phyloP scores from a whole-genome alignment of 2,113 vertebrate genomes.

The Prolemur simus region DNA sequence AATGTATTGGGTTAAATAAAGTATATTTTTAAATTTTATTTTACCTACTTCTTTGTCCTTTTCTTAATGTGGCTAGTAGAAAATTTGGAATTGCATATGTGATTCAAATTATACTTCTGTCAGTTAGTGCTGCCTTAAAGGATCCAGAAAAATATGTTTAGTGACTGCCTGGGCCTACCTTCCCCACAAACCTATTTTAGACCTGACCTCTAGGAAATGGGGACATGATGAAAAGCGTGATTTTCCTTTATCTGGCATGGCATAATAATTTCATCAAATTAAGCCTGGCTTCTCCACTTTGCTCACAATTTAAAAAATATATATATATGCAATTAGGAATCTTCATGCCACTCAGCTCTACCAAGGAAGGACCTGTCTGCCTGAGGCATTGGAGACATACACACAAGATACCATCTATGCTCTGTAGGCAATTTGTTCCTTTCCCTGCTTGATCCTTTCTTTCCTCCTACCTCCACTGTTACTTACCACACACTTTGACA shows the following conservation, averaged over 20 bases:
- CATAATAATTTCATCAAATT: not conserved
- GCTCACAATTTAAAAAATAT: not conserved
- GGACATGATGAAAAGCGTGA: not conserved
- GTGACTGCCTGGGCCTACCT: not conserved
- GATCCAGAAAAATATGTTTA: not conserved
- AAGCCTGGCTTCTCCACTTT: not conserved
- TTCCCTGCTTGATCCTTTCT: not conserved
- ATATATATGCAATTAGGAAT: not conserved
- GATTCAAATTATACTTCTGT: not conserved
- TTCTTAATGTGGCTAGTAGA: not conserved
- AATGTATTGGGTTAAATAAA: constrained; percentile 2
- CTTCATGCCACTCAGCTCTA: not conserved
- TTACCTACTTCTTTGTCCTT: not conserved
- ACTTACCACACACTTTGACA: not conserved
- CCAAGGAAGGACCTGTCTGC: not conserved
- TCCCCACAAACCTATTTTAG: not conserved
- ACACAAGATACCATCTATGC: not conserved
- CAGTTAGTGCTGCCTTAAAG: not conserved
- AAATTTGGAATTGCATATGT: not conserved
- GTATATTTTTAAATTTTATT: not conserved
- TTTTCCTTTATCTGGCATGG: not conserved
- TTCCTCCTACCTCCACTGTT: not conserved
- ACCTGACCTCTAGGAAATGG: not conserved
- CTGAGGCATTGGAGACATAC: too few species aligned
- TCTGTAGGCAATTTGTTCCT: not conserved